Conservation (phyloP, 1,140 invertebrate species). For the Aphelenchoides fujianensis region DNA sequence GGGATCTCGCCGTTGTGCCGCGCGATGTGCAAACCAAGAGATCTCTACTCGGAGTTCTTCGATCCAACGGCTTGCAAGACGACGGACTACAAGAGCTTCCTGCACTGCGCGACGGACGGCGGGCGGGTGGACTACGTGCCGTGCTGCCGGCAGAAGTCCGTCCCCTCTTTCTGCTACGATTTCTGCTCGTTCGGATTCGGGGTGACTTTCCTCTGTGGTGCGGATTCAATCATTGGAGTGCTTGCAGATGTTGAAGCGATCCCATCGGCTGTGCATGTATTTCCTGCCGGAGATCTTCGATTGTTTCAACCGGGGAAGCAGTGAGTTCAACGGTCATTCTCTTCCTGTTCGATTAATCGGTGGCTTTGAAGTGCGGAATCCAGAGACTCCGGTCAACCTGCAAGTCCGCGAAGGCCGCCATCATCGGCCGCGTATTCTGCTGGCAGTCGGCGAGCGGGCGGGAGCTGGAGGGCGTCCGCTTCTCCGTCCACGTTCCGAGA, state of each 20-base stretch:
- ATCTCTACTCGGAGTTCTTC: conserved; percentile 47
- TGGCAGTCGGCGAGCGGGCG: background rate
- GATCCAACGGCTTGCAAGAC: conserved; percentile 49
- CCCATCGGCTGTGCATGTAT: conserved; percentile 47
- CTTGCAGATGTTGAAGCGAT: conserved; percentile 48
- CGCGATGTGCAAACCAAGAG: conserved; percentile 47
- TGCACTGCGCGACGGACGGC: conserved; percentile 42
- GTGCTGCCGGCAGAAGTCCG: conserved; percentile 38
- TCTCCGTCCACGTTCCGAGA: background rate
- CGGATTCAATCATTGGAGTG: too few relatives aligned
- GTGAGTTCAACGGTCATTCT: background rate
- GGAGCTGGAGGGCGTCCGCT: background rate
- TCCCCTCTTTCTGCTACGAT: conserved; percentile 46
- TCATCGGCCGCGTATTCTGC: background rate
- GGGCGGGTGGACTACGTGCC: conserved; percentile 43
- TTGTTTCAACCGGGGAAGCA: conserved; percentile 36
- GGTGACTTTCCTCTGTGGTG: too few relatives aligned
- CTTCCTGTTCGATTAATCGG: background rate
- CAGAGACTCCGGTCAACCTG: conserved; percentile 20
- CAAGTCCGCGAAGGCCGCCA: background rate
- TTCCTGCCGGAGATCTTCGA: conserved; percentile 47
- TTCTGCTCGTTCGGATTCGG: conserved; percentile 42
- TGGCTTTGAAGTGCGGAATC: conserved; percentile 35
- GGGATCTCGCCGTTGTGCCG: conserved; percentile 45
- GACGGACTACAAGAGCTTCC: conserved; percentile 46